These are phyloP conservation scores for Premnoplex brunnescens DNA, from an alignment of 2,797 vertebrate genomes.

Conservation along the genomic window DNA sequence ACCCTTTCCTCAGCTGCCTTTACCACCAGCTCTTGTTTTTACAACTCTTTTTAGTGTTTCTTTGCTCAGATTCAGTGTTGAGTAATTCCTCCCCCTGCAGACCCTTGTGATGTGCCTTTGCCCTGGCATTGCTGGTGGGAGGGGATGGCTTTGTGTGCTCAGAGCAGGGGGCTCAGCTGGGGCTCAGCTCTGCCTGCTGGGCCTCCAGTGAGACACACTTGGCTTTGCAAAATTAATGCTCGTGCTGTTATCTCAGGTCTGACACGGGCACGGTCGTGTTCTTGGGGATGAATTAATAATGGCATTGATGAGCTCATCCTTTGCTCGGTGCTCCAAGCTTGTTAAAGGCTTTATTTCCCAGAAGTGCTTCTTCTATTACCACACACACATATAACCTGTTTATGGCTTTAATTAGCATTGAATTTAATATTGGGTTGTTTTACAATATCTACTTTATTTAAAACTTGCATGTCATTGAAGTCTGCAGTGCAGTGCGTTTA, in stretches of 20 bases:
- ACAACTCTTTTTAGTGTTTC: neutral
- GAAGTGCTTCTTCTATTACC: constrained; percentile 14
- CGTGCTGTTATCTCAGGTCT: constrained; percentile 32
- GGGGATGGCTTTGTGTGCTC: neutral
- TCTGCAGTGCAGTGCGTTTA: neutral
- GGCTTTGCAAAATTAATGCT: constrained; percentile 46
- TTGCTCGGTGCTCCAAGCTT: neutral
- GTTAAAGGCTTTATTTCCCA: constrained; percentile 27
- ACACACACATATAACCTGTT: neutral
- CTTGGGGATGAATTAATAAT: constrained; percentile 59
- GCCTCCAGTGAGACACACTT: neutral
- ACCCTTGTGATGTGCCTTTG: neutral
- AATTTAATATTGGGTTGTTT: neutral
- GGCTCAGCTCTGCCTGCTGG: constrained; percentile 22
- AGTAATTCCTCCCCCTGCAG: neutral
- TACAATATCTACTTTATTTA: constrained; percentile 28
- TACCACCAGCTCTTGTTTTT: neutral
- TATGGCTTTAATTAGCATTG: constrained; percentile 18
- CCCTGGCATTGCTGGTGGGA: neutral
- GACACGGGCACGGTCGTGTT: constrained; percentile 11
- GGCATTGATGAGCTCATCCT: constrained; percentile 46
- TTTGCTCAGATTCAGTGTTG: neutral
- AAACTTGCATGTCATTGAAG: neutral
- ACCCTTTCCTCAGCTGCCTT: neutral
- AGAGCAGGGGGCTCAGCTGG: neutral